Conservation (phyloP, 2,113 vertebrate genomes). For the Salvelinus namaycush region DNA sequence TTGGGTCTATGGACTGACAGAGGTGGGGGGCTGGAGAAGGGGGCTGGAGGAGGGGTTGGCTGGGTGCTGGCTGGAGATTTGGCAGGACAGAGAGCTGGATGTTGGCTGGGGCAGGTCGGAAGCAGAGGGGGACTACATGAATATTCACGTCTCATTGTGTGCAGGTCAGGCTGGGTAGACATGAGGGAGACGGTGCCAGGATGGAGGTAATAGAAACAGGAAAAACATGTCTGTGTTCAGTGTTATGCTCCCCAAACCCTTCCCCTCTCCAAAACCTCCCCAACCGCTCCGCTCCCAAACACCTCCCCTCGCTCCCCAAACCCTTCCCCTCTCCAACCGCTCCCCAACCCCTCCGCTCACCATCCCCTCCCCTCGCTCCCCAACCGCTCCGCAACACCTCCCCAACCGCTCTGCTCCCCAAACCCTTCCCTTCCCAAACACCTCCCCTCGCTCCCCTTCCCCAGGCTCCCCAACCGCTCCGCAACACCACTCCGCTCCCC, state of each 20-base stretch:
- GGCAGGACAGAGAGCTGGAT: too few species aligned
- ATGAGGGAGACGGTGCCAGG: slow-evolving; percentile 18
- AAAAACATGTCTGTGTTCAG: slow-evolving; percentile 48
- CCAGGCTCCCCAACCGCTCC: too few species aligned
- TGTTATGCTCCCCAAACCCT: slow-evolving; percentile 6
- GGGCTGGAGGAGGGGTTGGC: slow-evolving; percentile 1
- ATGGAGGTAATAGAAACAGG: slow-evolving; percentile 47
- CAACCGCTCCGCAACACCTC: too few species aligned
- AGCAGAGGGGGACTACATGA: slow-evolving; percentile 17
- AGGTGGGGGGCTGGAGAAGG: slow-evolving; percentile 14
- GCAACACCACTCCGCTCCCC: too few species aligned
- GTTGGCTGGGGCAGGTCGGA: not conserved
- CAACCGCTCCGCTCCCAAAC: too few species aligned
- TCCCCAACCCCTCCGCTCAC: too few species aligned
- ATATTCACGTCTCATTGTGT: slow-evolving; percentile 39
- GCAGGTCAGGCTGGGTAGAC: slow-evolving; percentile 10
- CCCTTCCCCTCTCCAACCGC: too few species aligned
- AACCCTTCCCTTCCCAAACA: accelerated
- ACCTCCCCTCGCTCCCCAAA: too few species aligned
- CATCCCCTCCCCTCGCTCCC: too few species aligned
- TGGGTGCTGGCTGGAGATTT: slow-evolving; percentile 11
- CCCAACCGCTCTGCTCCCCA: too few species aligned
- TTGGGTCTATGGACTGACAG: slow-evolving; percentile 28
- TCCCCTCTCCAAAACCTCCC: not conserved
- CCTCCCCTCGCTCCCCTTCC: too few species aligned